Base-by-base conservation (phyloP, 2,888 invertebrate species). In the Capitulum mitella region DNA sequence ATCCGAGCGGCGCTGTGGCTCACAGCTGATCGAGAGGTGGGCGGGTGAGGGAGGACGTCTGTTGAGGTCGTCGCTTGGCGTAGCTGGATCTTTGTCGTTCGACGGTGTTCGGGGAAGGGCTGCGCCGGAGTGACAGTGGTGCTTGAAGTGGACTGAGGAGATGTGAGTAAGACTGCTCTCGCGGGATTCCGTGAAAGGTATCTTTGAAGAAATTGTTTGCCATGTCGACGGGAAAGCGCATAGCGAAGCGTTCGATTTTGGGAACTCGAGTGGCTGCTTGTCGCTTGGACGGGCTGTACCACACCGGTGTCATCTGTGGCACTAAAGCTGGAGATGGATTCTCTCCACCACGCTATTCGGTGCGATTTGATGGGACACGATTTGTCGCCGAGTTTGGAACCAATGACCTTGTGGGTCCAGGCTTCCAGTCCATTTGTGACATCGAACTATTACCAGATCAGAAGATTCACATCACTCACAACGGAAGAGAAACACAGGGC, bases 211-310 rank as follows among this genome's bases (percentile, higher is more conserved):
- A 43, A 43, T 43, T 29, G 29, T 0, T n/a, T 29, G 58, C 58
- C 22, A 58, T 58, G 58, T 58, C 58, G 58, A 58, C 95, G 84
- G 95, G 95, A 84, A 96, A 95, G 87, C 90, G 97, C 84, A 89
- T 97, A 85, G 96, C 97, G 83, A 98, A 97, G 89, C 91, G 98
- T 85, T 97, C 97, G 85, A 97, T 98, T 85, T 92, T 97, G 85
- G 97, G 97, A 84, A 97, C 97, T 84, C 91, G 96, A 85, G 95
- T 98, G 86, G 97, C 96, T 81, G 92, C 92, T 81, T 79, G 80
- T 58, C 84, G 85, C 83, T 84, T 93, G 85, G 95, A 96, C 88
- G 94, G 95, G 84, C 92, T 94, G 84, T 96, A 92, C 88, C 93
- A 94, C 86, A 92, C 95, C 83, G 97, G 97, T 82, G 92, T 95